Base-by-base conservation (phyloP, 2,113 vertebrate genomes). In the Panthera leo region DNA sequence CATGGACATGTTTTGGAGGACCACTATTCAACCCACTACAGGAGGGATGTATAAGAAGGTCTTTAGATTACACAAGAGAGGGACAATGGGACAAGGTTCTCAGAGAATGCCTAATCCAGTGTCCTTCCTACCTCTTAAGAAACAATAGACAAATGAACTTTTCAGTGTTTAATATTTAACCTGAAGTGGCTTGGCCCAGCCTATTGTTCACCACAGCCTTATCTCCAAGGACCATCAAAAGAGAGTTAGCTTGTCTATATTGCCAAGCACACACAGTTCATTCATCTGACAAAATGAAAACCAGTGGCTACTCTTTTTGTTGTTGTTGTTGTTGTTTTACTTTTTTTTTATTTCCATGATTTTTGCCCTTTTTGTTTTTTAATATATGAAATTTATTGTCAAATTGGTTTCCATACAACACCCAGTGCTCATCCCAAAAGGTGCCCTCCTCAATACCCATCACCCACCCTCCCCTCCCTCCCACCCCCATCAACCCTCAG, bases 281-380 rank as follows among this genome's bases (percentile, higher is more conserved):
- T 80, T 95, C 45, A 79, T n/a, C 31, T 73, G n/a, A 85, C 42
- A 97, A 42, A 68, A 94, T 86, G 29, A 76, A 91, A 91, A 80
- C 25, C 53, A 83, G 27, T 68, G 51, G 29, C 39, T 61, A 82
- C 88, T 94, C 85, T 91, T 82, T 65, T 39, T 36, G 4, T 39
- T 39, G 36, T 39, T 39, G 36, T 36, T 39, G 39, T 39, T 39
- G 39, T 39, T 39, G 39, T 39, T 39, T 39, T 39, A 39, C 39
- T 39, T 39, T 39, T 39, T 39, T 39, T 39, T 39, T 39, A 39
- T 39, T 39, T 39, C 39, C 39, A 39, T 39, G 39, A 39, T 39
- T 39, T 39, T 39, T 39, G 39, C 39, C 39, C 39, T 39, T 39
- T 39, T 39, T 39, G 36, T 39, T 39, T 39, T 39, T 39, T 39